Evolutionary conservation across 2,888 invertebrate genomes (phyloP), one percentile per base, ranked within the genome.

Genomic region (Dasypolia templi): DNA sequence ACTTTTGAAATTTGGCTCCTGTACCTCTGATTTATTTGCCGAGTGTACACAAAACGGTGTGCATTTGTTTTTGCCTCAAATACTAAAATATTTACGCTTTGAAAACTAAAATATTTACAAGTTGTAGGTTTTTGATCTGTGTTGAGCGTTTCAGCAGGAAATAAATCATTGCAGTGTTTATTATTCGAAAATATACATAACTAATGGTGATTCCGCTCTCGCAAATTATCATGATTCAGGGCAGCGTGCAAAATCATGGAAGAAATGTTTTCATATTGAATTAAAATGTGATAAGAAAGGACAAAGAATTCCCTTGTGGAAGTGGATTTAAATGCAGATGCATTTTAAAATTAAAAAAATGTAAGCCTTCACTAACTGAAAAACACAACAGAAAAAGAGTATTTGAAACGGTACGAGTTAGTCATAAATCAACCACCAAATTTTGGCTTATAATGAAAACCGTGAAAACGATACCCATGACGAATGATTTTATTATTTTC

Each of bases 1-100:
- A 95, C 92, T 95, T 95, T 95, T 94, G 94, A 93, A 95, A 94
- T 95, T 94, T 93, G 92, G 91, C 94, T 93, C 92, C 92, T 93
- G 94, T 92, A 91, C 90, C 88, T 88, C 89, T 94, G 94, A 95
- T 95, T 95, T 95, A 95, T 95, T 92, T 91, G 91, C 89, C 75
- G 91, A 93, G 89, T 91, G 89, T 93, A 93, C 91, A 93, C 92
- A 93, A 91, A 92, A 90, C 90, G 91, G 91, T 91, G 91, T 91
- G 90, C 89, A 87, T 88, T 75, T 90, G 89, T 91, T 93, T 90
- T 91, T 84, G 73, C n/a, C n/a, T n/a, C n/a, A n/a, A 81, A 79
- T 82, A 84, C 79, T 81, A 77, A 86, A 83, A 81, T 83, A 84
- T 79, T 72, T 80, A 71, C 79, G n/a, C n/a, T n/a, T n/a, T 84